Evolutionary conservation across 2,888 invertebrate genomes (phyloP), one percentile per base, ranked within the genome.

Genomic region (Drosophila pegasa): DNA sequence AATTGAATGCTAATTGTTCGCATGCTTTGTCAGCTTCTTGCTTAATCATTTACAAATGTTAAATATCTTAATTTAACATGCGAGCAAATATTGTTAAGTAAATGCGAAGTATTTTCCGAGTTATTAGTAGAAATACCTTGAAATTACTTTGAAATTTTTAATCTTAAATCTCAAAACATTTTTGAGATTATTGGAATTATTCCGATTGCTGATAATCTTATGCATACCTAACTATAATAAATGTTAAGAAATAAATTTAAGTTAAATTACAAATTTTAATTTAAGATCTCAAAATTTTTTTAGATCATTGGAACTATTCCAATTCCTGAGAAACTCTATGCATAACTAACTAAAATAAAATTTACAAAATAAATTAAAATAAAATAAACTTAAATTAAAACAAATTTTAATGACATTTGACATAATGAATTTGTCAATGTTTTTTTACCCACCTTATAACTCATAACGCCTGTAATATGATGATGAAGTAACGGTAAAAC

Each of bases 361-460:
- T 1, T 8, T 8, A 9, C 31, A 22, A 20, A 38, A 31, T 52
- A 50, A 45, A 50, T 50, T 31, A 37, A 29, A 27, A 45, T 47
- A 18, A 54, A 55, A 10, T 50, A 10, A 22, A 22, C n/a, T 35
- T 66, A 37, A 40, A 38, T 38, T 31, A n/a, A 20, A 27, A 9
- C n/a, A 20, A 47, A 38, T 9, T 29, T 50, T 51, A 35, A n/a
- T 1, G n/a, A 35, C 35, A 48, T 37, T 41, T 43, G 29, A 35
- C 52, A 64, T 43, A 29, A 31, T 12, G 8, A 10, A 35, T 6
- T 16, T 16, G 2, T 35, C 6, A 31, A 9, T 54, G 40, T 60
- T 48, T 31, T 64, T 68, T 81, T 87, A 84, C 88, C 88, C 84
- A 84, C 83, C 83, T 84, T 80, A 73, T 22, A 22, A 70, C 75